Conservation (phyloP, 2,797 vertebrate genomes). For the Macroramphosus scolopax region DNA sequence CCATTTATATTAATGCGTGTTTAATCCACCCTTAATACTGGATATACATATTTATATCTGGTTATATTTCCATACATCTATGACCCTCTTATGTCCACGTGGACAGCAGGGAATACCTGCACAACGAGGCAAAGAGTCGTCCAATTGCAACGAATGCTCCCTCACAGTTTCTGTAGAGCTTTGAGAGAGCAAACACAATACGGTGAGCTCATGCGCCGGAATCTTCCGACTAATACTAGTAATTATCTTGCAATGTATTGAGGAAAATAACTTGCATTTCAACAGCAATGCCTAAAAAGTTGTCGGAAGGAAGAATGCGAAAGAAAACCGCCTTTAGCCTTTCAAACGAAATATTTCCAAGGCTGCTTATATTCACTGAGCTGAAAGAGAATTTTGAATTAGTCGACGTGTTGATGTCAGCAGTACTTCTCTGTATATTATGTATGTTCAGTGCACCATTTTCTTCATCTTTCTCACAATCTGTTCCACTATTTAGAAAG, state of each 20-base stretch:
- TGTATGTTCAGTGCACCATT: background rate
- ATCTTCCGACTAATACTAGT: background rate
- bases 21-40: slow-evolving; percentile 43
- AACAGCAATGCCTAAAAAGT: too few relatives aligned
- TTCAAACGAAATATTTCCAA: slow-evolving; percentile 32
- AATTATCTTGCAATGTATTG: slow-evolving; percentile 19
- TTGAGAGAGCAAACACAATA: slow-evolving; percentile 1
- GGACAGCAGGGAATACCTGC: slow-evolving; percentile 56
- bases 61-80: slow-evolving; percentile 33
- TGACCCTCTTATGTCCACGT: slow-evolving; percentile 52
- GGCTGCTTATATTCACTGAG: slow-evolving; percentile 41
- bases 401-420: slow-evolving; percentile 5
- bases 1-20: slow-evolving; percentile 36
- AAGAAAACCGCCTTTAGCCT: background rate
- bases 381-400: slow-evolving; percentile 14
- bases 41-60: slow-evolving; percentile 59
- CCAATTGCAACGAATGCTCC: too few relatives aligned
- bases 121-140: slow-evolving; percentile 42
- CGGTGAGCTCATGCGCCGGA: background rate
- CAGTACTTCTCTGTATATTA: background rate
- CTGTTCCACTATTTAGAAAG: background rate
- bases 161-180: too few relatives aligned
- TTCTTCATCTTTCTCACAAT: background rate
- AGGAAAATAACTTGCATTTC: too few relatives aligned
- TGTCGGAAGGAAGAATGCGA: slow-evolving; percentile 3